phyloP scores from a whole-genome alignment of 2,113 vertebrate species.

The Cynopterus brachyotis region DNA sequence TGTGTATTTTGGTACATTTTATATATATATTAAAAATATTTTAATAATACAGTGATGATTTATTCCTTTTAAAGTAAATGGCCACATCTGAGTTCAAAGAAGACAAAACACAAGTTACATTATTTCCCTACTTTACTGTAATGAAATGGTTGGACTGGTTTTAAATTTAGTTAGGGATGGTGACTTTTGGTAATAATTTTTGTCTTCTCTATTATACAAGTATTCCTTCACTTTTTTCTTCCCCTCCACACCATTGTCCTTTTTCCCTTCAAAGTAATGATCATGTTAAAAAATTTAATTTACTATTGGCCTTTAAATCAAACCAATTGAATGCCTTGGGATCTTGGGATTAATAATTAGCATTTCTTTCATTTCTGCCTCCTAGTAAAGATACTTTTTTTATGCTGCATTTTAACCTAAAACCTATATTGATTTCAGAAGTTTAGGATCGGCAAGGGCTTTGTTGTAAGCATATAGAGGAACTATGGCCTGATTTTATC shows the following conservation, averaged over 20 bases:
- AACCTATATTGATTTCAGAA: conserved; percentile 23
- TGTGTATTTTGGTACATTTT: conserved; percentile 1
- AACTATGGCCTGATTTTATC: neutral
- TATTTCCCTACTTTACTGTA: neutral
- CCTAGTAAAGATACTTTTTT: neutral
- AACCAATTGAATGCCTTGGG: neutral
- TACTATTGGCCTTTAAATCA: conserved; percentile 41
- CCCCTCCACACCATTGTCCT: neutral
- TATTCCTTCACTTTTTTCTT: neutral
- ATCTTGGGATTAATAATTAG: conserved; percentile 21
- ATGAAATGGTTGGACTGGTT: conserved; percentile 43
- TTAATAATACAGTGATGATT: neutral
- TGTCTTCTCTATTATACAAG: neutral
- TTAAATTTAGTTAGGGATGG: conserved; percentile 16
- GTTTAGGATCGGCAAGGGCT: neutral
- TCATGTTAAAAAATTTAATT: neutral
- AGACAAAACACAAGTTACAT: neutral
- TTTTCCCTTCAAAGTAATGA: conserved; percentile 2
- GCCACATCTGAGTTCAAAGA: neutral
- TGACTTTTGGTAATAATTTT: neutral
- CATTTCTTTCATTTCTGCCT: neutral
- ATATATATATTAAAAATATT: neutral
- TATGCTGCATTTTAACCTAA: conserved; percentile 3
- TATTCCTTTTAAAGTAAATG: neutral
- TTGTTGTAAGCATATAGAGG: neutral